Percentiles rank a stretch among this genome's conserved stretches.
phyloP scores from a whole-genome alignment of 1,140 invertebrate species.

The Zaprionus ghesquierei region DNA sequence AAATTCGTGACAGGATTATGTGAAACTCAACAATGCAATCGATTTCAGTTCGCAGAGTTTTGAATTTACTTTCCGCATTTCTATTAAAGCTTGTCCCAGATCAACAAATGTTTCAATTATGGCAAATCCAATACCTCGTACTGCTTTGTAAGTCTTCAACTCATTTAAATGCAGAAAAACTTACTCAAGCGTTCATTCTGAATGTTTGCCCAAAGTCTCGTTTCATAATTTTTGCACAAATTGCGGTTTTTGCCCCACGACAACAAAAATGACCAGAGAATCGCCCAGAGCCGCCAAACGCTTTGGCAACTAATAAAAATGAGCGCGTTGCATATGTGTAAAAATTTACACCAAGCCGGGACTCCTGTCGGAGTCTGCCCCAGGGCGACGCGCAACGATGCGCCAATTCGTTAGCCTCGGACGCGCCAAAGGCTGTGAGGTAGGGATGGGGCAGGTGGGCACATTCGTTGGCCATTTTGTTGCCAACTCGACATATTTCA shows the following conservation, averaged over 20 bases:
- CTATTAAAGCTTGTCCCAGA: neutral
- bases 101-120: constrained; percentile 29
- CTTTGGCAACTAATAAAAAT: constrained; percentile 48
- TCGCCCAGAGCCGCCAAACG: constrained; percentile 24
- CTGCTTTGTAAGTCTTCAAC: constrained; percentile 29
- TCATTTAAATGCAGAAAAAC: constrained; percentile 77
- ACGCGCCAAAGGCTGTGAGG: constrained; percentile 7
- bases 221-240: constrained; percentile 80
- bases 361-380: constrained; percentile 14
- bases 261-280: too few species aligned
- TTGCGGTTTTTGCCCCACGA: constrained; percentile 63
- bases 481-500: constrained; percentile 82
- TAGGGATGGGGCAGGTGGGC: neutral
- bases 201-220: constrained; percentile 71
- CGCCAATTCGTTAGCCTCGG: constrained; percentile 66
- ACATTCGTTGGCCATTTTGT: constrained; percentile 65
- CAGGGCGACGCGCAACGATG: constrained; percentile 21
- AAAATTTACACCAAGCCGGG: constrained; percentile 66
- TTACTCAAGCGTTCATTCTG: constrained; percentile 67
- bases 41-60: neutral
- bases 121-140: constrained; percentile 36
- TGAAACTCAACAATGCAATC: constrained; percentile 4
- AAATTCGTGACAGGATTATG: constrained; percentile 30
- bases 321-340: constrained; percentile 67
- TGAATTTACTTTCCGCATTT: neutral